phyloP scores from a whole-genome alignment of 2,888 invertebrate genomes.

The Agriotes lineatus region DNA sequence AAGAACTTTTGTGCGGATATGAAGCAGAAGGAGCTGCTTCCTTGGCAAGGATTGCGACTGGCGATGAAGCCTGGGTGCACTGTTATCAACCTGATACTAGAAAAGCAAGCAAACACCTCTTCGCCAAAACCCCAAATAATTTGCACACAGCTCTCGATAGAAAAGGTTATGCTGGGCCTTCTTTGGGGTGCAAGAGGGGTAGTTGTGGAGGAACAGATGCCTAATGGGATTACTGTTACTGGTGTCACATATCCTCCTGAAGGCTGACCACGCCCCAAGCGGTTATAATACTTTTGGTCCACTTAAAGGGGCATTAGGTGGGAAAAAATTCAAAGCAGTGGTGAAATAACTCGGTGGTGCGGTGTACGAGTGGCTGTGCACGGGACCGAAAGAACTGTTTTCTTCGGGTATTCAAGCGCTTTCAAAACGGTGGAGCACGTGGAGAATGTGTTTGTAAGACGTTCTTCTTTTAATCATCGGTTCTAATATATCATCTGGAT shows the following conservation, averaged over 20 bases:
- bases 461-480: neutral
- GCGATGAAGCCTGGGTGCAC: neutral
- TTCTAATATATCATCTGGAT: too few relatives aligned
- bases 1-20: neutral
- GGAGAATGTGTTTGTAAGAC: neutral
- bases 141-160: neutral
- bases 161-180: neutral
- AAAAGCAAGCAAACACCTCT: neutral
- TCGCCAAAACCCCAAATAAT: constrained; percentile 2
- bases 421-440: neutral
- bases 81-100: neutral
- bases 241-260: neutral
- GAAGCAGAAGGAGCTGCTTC: constrained; percentile 1
- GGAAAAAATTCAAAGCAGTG: too few relatives aligned
- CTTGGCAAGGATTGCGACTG: neutral
- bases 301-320: too few relatives aligned
- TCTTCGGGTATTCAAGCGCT: constrained; percentile 2
- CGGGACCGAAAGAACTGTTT: neutral
- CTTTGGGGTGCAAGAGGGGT: too few relatives aligned
- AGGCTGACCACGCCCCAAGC: neutral
- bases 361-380: neutral
- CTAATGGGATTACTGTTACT: too few relatives aligned
- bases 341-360: neutral
- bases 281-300: too few relatives aligned
- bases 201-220: too few relatives aligned